Conservation (phyloP, 37 sponge, comb jelly and placozoan genomes). For the Cliona cf. orientalis region DNA sequence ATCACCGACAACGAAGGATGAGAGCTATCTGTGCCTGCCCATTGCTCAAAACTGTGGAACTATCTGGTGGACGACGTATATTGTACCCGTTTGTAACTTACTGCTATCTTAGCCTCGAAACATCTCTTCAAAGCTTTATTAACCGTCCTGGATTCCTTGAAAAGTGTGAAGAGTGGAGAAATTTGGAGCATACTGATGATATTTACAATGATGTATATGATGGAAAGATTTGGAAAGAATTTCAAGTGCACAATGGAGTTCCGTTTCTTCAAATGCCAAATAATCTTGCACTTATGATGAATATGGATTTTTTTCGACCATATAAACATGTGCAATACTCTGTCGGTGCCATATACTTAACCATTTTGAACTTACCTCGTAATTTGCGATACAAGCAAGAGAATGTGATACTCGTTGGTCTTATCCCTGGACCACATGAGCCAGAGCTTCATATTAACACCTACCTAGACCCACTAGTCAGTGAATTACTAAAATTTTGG, state of each 20-base stretch:
- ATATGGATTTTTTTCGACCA: conserved; percentile 58
- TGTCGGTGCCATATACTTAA: conserved; percentile 44
- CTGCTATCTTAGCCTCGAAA: background rate
- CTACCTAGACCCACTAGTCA: conserved; percentile 40
- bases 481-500: conserved; percentile 28
- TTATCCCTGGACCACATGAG: conserved; percentile 48
- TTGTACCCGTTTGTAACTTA: conserved; percentile 1
- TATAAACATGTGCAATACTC: conserved; percentile 48
- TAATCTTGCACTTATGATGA: conserved; percentile 6
- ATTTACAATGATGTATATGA: conserved; percentile 17
- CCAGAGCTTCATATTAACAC: conserved; percentile 26
- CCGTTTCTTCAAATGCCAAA: background rate
- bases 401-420: conserved; percentile 46
- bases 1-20: background rate
- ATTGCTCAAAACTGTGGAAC: background rate
- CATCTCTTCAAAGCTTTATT: background rate
- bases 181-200: background rate
- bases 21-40: background rate
- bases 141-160: conserved; percentile 2
- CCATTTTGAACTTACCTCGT: conserved; percentile 35
- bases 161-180: conserved; percentile 11
- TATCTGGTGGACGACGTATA: background rate
- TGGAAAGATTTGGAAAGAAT: conserved; percentile 36
- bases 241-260: background rate
- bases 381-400: conserved; percentile 4